Evolutionary conservation across 2,888 invertebrate species (phyloP), one percentile per base, ranked within the genome.

Genomic region (Sinohyriopsis cumingii): DNA sequence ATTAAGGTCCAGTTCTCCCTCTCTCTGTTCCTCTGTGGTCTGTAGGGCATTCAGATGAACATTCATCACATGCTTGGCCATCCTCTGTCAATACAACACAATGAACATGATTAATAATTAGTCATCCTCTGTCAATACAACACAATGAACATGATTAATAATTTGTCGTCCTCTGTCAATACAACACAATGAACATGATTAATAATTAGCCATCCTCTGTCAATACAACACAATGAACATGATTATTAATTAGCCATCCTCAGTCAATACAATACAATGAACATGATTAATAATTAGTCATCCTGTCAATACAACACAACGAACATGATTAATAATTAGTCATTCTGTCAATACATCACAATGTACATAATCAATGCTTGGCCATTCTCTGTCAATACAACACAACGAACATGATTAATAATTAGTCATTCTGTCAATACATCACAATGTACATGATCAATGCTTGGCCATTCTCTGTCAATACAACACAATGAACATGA

Each of bases 21-120:
- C 85, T 54, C 80, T 70, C 55, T 82, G 80, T 63, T 87, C 85
- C 64, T 89, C 89, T 5, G 87, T 81, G 56, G 84, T 88, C 74
- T 90, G 89, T 24, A 87, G 83, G 5, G 91, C 90, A 78, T 96
- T 96, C 91, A 97, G 94, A 91, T 99, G 99, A 63, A 99, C 95
- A 67, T 95, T 95, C 91, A 99, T 96, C 75, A 99, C 97, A 91
- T 99, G 99, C 89, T 96, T 96, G 0, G 99, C 99, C 81, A 99
- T 81, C 19, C 87, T 91, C 91, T 88, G 78, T 53, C 82, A 76
- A 59, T 33, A 65, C 70, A 15, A 67, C 54, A 60, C 45, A 24
- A 59, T 3, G 22, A 57, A 24, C 6, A 24, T 55, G 25, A 53
- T 7, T 18, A 59, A 59, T 33, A 7, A 0, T 33, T 33, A 7